Evolutionary conservation across 1,140 invertebrate genomes (phyloP).

Genomic region (Lordiphosa stackelbergi): DNA sequence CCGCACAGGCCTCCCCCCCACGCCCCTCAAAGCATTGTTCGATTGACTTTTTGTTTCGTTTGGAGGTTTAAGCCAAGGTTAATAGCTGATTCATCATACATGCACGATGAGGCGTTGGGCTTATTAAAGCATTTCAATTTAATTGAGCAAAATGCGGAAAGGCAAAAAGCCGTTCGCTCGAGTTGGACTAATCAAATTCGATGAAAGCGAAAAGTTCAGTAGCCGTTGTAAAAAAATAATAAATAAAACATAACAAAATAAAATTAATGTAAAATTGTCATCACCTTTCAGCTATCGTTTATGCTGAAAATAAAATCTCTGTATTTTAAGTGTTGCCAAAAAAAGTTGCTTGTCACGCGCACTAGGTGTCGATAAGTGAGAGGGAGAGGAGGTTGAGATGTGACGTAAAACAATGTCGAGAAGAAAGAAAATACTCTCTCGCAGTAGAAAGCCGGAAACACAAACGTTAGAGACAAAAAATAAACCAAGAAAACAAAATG

Average conservation of each 20-base stretch:
- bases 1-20: slow-evolving; percentile 36
- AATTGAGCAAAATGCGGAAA: slow-evolving; percentile 47
- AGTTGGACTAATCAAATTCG: slow-evolving; percentile 1
- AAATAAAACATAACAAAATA: slow-evolving; percentile 10
- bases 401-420: slow-evolving; percentile 22
- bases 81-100: slow-evolving; percentile 31
- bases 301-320: slow-evolving; percentile 40
- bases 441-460: slow-evolving; percentile 25
- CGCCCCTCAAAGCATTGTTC: slow-evolving; percentile 23
- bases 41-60: slow-evolving; percentile 51
- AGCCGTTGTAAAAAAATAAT: slow-evolving; percentile 38
- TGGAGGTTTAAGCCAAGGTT: slow-evolving; percentile 40
- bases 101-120: slow-evolving; percentile 5
- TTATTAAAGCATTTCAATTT: slow-evolving; percentile 22
- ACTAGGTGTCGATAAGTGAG: slow-evolving; percentile 26
- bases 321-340: slow-evolving; percentile 50
- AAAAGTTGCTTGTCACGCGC: slow-evolving; percentile 57
- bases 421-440: slow-evolving; percentile 21
- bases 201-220: slow-evolving; percentile 63
- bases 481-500: slow-evolving; percentile 27
- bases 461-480: slow-evolving; percentile 14
- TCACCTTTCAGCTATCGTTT: slow-evolving; percentile 24
- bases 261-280: slow-evolving; percentile 51
- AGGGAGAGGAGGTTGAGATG: not conserved
- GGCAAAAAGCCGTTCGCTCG: slow-evolving; percentile 29